phyloP scores from a whole-genome alignment of 2,113 vertebrate species.

The Phoenicopterus ruber region DNA sequence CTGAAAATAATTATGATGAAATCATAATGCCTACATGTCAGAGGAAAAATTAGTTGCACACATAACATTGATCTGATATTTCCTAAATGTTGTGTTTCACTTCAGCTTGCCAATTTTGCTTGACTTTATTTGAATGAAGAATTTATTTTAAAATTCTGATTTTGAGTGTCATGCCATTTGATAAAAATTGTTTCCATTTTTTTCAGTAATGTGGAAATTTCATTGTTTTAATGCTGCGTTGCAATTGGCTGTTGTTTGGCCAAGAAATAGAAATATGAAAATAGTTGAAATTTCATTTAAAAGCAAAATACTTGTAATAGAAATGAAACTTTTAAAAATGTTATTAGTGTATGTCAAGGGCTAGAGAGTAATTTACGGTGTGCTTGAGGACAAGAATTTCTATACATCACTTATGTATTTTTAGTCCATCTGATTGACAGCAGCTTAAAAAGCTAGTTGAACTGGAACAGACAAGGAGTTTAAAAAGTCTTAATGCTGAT shows the following conservation, averaged over 20 bases:
- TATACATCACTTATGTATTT: neutral
- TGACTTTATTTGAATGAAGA: neutral
- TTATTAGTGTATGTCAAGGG: neutral
- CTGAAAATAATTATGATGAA: neutral
- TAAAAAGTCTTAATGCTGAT: neutral
- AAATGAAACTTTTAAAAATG: neutral
- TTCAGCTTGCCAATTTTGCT: neutral
- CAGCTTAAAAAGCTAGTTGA: neutral
- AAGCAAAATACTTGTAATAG: neutral
- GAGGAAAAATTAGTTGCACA: neutral
- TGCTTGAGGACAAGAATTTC: neutral
- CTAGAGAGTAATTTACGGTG: neutral
- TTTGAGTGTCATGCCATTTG: neutral
- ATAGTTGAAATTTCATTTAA: neutral
- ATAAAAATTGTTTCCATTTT: neutral
- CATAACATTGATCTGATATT: neutral
- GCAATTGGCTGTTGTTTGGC: neutral
- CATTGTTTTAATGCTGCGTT: neutral
- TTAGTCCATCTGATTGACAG: neutral
- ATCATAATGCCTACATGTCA: neutral
- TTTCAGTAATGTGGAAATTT: neutral
- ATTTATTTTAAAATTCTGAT: neutral
- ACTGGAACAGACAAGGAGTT: neutral
- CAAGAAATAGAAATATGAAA: neutral
- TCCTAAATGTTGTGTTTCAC: neutral